Evolutionary conservation across 1,140 invertebrate genomes (phyloP).

Genomic region (Zeugodacus cucurbitae): DNA sequence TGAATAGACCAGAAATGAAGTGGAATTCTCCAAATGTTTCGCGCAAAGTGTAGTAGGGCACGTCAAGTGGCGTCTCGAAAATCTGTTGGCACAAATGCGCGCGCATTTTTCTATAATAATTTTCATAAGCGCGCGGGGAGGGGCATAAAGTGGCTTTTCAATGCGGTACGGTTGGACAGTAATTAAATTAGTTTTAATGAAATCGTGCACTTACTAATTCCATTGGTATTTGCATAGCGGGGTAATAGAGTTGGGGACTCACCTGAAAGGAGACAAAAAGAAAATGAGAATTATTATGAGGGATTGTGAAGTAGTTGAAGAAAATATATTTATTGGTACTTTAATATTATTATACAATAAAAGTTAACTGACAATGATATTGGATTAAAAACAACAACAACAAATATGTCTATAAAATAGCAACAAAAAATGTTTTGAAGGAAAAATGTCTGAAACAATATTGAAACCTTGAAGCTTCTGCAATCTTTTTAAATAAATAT

Average conservation of each 20-base stretch:
- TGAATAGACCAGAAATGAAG: conserved; percentile 8
- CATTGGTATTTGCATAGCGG: conserved; percentile 48
- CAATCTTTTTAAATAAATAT: background rate
- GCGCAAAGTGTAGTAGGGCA: background rate
- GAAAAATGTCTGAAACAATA: too few relatives aligned
- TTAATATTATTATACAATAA: too few relatives aligned
- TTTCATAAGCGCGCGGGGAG: background rate
- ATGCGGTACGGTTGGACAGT: background rate
- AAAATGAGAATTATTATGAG: background rate
- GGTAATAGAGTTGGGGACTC: conserved; percentile 57
- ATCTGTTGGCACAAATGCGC: background rate
- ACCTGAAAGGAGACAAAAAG: conserved; percentile 57
- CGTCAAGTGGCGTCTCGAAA: background rate
- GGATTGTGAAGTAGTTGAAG: background rate
- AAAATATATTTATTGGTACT: too few relatives aligned
- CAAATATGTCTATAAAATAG: too few relatives aligned
- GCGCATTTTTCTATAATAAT: background rate
- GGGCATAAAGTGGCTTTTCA: background rate
- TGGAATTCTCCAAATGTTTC: background rate
- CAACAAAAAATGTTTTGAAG: background rate
- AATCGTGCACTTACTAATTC: conserved; percentile 59
- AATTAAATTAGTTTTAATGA: conserved; percentile 30
- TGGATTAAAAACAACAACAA: too few relatives aligned
- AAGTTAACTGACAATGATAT: too few relatives aligned
- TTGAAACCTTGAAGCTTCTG: background rate